Conservation (phyloP, 1,140 invertebrate species). For the Drosophila serrata region DNA sequence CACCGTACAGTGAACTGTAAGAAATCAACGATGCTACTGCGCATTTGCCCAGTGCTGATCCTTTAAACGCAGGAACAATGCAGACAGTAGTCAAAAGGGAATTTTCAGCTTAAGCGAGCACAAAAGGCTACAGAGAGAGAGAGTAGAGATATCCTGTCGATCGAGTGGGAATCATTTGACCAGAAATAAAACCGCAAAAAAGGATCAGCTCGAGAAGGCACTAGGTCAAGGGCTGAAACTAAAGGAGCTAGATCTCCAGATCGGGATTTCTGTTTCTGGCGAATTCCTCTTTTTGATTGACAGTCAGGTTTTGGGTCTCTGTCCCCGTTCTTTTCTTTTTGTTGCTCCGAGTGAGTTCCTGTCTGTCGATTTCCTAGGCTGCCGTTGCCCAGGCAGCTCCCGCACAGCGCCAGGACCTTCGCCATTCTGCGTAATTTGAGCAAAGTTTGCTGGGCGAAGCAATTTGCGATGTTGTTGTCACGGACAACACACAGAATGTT, state of each 20-base stretch:
- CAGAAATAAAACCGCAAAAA: conserved; percentile 82
- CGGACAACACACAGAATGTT: conserved; percentile 47
- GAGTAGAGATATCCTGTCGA: conserved; percentile 61
- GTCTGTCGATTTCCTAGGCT: conserved; percentile 17
- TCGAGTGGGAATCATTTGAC: conserved; percentile 77
- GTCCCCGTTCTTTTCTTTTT: background rate
- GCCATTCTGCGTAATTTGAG: conserved; percentile 59
- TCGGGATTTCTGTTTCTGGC: conserved; percentile 32
- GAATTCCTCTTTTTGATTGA: conserved; percentile 66
- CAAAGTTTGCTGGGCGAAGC: conserved; percentile 65
- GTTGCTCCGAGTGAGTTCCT: conserved; percentile 5
- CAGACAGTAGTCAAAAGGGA: conserved; percentile 70
- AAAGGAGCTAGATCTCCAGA: conserved; percentile 37
- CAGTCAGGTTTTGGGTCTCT: conserved; percentile 39
- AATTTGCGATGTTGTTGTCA: conserved; percentile 69
- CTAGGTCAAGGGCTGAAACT: conserved; percentile 63
- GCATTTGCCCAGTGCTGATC: conserved; percentile 65
- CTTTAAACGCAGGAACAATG: conserved; percentile 70
- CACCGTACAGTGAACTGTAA: conserved; percentile 69
- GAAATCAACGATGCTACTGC: conserved; percentile 80
- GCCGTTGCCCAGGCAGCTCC: conserved; percentile 19
- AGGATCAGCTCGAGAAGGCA: conserved; percentile 62
- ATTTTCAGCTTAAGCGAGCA: conserved; percentile 73
- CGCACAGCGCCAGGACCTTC: conserved; percentile 7
- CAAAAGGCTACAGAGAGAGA: conserved; percentile 46